Evolutionary conservation across 2,888 invertebrate species (phyloP).

Genomic region (Entomobrya proxima): DNA sequence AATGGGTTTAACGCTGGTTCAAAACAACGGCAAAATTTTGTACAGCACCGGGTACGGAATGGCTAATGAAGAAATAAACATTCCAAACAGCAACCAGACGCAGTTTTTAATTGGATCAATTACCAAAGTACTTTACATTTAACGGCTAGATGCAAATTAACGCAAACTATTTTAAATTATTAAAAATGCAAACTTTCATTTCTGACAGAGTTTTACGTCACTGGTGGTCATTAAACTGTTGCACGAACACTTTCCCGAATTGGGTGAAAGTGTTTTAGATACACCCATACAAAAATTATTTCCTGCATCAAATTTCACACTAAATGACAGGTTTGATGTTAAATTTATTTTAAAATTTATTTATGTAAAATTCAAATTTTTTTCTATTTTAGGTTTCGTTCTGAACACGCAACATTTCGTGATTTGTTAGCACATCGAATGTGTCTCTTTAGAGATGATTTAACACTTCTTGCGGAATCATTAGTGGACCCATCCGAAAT

Average conservation of each 20-base stretch:
- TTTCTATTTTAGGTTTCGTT: slow-evolving; percentile 61
- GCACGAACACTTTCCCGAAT: slow-evolving; percentile 59
- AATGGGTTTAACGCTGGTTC: slow-evolving; percentile 38
- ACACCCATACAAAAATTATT: slow-evolving; percentile 45
- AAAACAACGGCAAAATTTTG: not conserved
- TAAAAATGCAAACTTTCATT: not conserved
- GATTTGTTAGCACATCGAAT: slow-evolving; percentile 66
- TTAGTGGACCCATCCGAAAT: slow-evolving; percentile 33
- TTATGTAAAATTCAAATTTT: no score
- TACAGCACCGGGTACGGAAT: slow-evolving; percentile 51
- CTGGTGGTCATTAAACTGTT: slow-evolving; percentile 45
- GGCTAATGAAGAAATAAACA: slow-evolving; percentile 18
- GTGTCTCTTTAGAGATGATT: slow-evolving; percentile 26
- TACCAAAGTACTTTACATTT: slow-evolving; percentile 59
- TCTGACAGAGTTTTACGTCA: slow-evolving; percentile 35
- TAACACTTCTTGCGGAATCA: slow-evolving; percentile 43
- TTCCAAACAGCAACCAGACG: no score
- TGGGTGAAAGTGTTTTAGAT: slow-evolving; percentile 49
- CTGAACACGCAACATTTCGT: slow-evolving; percentile 56
- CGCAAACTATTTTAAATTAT: not conserved
- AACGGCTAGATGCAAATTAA: not conserved
- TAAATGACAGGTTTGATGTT: slow-evolving; percentile 62
- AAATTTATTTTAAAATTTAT: no score
- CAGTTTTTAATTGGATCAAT: slow-evolving; percentile 58
- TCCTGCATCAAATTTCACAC: slow-evolving; percentile 47